These are phyloP conservation scores for Ctenomys sociabilis DNA, from an alignment of 2,113 vertebrate genomes.

Conservation along the genomic window DNA sequence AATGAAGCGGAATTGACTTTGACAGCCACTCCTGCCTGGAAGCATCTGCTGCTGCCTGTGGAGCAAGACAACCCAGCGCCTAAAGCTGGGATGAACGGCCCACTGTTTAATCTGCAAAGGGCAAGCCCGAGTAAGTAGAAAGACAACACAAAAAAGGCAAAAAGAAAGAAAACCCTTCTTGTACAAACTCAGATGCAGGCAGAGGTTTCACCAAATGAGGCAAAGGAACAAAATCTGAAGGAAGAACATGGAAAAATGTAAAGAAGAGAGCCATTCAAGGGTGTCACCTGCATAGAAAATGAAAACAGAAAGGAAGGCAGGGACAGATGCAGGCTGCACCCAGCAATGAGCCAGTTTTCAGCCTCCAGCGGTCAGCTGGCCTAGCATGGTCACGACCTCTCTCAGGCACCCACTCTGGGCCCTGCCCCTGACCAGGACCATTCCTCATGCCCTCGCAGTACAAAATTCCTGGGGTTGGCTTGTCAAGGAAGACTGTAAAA, in stretches of 20 bases:
- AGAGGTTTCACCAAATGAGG: background rate
- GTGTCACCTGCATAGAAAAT: background rate
- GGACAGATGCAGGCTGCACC: too few relatives aligned
- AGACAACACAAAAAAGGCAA: background rate
- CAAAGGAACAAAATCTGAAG: background rate
- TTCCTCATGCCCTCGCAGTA: background rate
- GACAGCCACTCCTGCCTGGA: constrained; percentile 53
- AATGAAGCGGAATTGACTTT: constrained; percentile 58
- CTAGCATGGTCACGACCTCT: background rate
- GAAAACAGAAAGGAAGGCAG: background rate
- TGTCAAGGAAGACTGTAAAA: background rate
- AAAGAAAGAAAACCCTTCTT: background rate
- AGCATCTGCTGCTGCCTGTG: constrained; percentile 55
- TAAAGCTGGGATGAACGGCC: constrained; percentile 1
- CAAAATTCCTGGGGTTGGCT: background rate
- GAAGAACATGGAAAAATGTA: background rate
- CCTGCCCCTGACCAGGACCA: too few relatives aligned
- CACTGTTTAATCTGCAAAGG: constrained; percentile 46
- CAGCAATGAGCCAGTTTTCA: rapidly evolving
- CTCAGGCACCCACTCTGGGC: too few relatives aligned
- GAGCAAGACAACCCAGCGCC: constrained; percentile 3
- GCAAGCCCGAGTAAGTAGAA: constrained; percentile 2
- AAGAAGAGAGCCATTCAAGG: background rate
- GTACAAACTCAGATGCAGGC: background rate
- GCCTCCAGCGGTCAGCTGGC: background rate